phyloP scores from a whole-genome alignment of 2,797 vertebrate genomes.

The Leontocebus nigricollis region DNA sequence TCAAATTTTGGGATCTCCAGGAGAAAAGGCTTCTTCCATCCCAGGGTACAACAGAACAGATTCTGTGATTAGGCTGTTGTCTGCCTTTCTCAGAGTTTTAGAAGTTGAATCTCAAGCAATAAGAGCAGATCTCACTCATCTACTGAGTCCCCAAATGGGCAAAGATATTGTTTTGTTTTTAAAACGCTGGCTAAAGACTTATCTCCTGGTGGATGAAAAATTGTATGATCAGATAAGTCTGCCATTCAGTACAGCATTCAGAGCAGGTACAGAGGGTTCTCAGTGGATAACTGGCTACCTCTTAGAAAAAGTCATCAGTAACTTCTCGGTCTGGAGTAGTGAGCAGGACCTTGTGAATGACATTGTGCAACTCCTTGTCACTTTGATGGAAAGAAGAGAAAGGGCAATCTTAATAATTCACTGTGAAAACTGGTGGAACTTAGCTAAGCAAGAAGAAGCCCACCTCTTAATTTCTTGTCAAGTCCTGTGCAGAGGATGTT shows the following conservation, averaged over 20 bases:
- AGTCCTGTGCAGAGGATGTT: constrained; percentile 96
- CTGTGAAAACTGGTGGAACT: constrained; percentile 99
- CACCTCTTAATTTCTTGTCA: constrained; percentile 96
- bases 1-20: constrained; percentile 98
- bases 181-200: constrained; percentile 97
- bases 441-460: constrained; percentile 97
- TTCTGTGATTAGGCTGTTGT: constrained; percentile 98
- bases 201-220: constrained; percentile 97
- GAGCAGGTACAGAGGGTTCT: constrained; percentile 96
- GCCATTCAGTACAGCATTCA: constrained; percentile 96
- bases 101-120: constrained; percentile 98
- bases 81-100: constrained; percentile 95
- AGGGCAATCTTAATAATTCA: constrained; percentile 98
- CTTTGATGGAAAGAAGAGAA: constrained; percentile 96
- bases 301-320: constrained; percentile 98
- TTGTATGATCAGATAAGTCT: constrained; percentile 98
- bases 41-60: constrained; percentile 99
- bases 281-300: constrained; percentile 99
- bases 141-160: constrained; percentile 99
- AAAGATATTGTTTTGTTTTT: constrained; percentile 99
- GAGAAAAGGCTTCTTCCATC: constrained; percentile 98
- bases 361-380: constrained; percentile 97
- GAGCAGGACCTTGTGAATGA: constrained; percentile 97
- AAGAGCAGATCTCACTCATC: constrained; percentile 93
- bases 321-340: constrained; percentile 98